Base-by-base conservation (phyloP, 2,113 vertebrate species). In the Steatornis caripensis region DNA sequence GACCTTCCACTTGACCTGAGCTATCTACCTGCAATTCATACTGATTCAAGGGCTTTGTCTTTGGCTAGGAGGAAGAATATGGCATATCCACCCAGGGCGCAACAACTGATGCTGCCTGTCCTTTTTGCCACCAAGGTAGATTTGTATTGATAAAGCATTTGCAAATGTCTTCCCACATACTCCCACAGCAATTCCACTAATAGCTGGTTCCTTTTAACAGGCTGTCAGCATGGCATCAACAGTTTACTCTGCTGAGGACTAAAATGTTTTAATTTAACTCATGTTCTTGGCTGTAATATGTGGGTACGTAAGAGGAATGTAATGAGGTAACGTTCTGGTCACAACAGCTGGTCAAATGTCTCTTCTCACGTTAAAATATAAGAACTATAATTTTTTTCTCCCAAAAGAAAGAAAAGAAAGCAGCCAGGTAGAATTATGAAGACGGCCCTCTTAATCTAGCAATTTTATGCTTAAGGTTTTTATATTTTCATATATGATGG, bases 221-320 rank as follows among this genome's bases (percentile, higher is more conserved):
- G 36, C 84, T 92, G 91, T 54, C 87, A 95, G 72, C 43, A 13
- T n/a, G 34, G 69, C 9, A 5, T 89, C 95, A 68, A 81, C 48
- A 77, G 64, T 80, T 95, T 83, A 37, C 66, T 85, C 70, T 86
- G 64, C 86, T 89, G 84, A 84, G 72, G 43, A 94, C 77, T 48
- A 75, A 92, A 89, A 87, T 87, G 84, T 86, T 90, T 90, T 58
- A 92, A 89, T 86, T 23, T 64, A 89, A 71, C 43, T 75, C 76
- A 43, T 49, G 36, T 49, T 84, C 55, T 60, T 68, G 80, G 55
- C 39, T 91, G 11, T 37, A 78, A 68, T 75, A 45, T 6, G 15
- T 71, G 30, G n/a, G 34, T 57, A 29, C 8, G 4, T 55, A 46
- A 32, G 18, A 91, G 16, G 11, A 82, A 58, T 51, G 41, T 55